Conservation (phyloP, 64 coral and sea anemone genomes). For the Dendrophyllia cribrosa region DNA sequence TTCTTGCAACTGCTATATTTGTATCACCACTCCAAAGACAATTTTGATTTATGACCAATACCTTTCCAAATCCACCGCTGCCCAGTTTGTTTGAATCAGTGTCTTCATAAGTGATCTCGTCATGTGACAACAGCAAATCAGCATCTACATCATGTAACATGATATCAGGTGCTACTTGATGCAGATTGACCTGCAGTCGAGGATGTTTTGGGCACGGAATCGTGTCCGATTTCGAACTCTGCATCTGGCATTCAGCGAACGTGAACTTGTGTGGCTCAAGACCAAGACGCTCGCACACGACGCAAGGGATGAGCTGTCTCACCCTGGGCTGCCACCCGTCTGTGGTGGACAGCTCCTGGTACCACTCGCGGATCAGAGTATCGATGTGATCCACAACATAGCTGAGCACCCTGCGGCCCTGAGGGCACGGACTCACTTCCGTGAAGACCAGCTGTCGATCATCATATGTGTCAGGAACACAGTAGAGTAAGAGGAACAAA, state of each 20-base stretch:
- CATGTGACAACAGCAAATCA: conserved; percentile 74
- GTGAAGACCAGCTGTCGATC: conserved; percentile 59
- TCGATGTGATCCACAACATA: conserved; percentile 95
- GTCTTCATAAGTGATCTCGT: conserved; percentile 80
- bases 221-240: conserved; percentile 73
- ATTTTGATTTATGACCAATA: not conserved
- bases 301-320: conserved; percentile 79
- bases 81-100: conserved; percentile 72
- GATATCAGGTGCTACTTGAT: conserved; percentile 88
- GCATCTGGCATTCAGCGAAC: conserved; percentile 83
- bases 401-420: conserved; percentile 86
- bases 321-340: conserved; percentile 74
- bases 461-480: conserved; percentile 26
- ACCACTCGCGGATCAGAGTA: conserved; percentile 96
- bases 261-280: conserved; percentile 70
- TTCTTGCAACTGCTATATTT: no score
- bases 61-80: conserved; percentile 88
- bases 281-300: conserved; percentile 73
- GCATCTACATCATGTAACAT: conserved; percentile 95
- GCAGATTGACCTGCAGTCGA: conserved; percentile 62
- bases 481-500: conserved; percentile 72
- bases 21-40: no score
- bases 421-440: conserved; percentile 82
- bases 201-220: conserved; percentile 85
- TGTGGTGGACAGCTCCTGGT: conserved; percentile 69